Evolutionary conservation across 2,888 invertebrate genomes (phyloP).

Genomic region (Melanotus villosus): DNA sequence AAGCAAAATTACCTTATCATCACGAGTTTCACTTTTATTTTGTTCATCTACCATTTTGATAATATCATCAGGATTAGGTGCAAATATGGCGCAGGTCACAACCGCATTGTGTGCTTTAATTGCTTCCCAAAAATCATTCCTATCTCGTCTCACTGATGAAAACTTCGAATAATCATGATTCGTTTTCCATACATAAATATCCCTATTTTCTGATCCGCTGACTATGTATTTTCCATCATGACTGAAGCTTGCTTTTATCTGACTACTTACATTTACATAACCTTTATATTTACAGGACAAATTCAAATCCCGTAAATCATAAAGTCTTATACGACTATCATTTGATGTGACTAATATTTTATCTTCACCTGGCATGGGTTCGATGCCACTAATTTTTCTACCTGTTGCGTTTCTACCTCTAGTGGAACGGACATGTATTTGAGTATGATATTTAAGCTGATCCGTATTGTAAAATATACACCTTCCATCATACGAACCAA

Average conservation of each 20-base stretch:
- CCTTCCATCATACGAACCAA: conserved; percentile 98
- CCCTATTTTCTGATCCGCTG: conserved; percentile 97
- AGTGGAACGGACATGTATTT: conserved; percentile 95
- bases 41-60: conserved; percentile 80
- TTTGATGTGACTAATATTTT: conserved; percentile 98
- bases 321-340: conserved; percentile 95
- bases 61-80: conserved; percentile 95
- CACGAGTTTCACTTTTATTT: conserved; percentile 67
- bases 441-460: conserved; percentile 98
- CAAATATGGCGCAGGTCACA: conserved; percentile 97
- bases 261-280: conserved; percentile 95
- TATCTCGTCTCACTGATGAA: conserved; percentile 90
- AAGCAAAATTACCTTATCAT: conserved; percentile 55
- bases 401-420: conserved; percentile 96
- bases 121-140: conserved; percentile 98
- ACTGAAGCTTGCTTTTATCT: conserved; percentile 97
- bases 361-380: conserved; percentile 96
- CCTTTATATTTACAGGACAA: conserved; percentile 74
- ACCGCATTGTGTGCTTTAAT: conserved; percentile 96
- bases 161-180: conserved; percentile 97
- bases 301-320: conserved; percentile 95
- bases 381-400: conserved; percentile 96
- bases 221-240: conserved; percentile 98
- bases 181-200: conserved; percentile 98
- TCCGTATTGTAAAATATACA: conserved; percentile 99